Evolutionary conservation across 2,113 vertebrate genomes (phyloP).

Genomic region (Alaudala cheleensis): DNA sequence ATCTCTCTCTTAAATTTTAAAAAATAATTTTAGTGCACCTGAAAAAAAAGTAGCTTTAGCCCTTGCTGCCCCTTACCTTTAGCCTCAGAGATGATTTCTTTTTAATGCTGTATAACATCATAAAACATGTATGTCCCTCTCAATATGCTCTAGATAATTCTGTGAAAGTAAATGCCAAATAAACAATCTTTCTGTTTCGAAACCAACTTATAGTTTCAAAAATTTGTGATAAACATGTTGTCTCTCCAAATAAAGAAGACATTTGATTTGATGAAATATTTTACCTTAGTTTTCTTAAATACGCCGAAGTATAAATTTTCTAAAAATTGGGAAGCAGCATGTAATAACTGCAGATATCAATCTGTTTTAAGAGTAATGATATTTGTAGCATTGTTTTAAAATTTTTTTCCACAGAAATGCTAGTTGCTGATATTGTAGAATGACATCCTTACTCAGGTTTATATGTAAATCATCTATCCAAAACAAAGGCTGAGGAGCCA

Average conservation of each 20-base stretch:
- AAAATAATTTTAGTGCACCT: background rate
- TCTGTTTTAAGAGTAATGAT: background rate
- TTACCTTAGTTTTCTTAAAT: background rate
- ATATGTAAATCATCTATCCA: background rate
- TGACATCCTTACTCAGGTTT: background rate
- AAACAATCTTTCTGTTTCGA: background rate
- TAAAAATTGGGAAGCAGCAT: background rate
- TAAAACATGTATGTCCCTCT: background rate
- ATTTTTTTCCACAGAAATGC: background rate
- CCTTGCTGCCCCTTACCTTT: background rate
- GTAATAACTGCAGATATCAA: background rate
- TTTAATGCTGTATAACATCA: background rate
- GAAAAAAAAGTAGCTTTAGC: background rate
- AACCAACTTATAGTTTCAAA: background rate
- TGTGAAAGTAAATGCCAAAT: background rate
- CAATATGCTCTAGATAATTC: background rate
- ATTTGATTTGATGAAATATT: background rate
- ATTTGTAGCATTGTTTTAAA: background rate
- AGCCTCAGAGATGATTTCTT: background rate
- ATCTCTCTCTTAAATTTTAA: background rate
- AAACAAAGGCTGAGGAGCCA: background rate
- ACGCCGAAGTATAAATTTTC: background rate
- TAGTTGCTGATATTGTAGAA: background rate
- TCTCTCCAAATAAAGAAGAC: background rate
- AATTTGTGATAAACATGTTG: background rate